Conservation (phyloP, 2,113 vertebrate species). For the Ptyas mucosa region DNA sequence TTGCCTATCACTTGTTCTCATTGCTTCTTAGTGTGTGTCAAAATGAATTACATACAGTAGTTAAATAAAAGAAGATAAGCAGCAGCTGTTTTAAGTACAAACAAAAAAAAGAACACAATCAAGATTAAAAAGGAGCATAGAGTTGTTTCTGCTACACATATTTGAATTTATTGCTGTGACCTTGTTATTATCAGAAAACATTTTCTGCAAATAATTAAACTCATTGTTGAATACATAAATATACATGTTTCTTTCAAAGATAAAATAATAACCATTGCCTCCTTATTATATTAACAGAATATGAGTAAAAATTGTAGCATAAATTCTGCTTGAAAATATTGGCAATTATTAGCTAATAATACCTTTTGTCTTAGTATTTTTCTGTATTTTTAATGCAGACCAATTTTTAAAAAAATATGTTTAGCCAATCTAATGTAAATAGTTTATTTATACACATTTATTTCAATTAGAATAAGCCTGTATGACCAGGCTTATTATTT, state of each 20-base stretch:
- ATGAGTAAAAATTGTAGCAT: neutral
- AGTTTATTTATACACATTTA: neutral
- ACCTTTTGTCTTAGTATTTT: neutral
- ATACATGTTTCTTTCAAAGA: neutral
- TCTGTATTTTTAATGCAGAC: neutral
- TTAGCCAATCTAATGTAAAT: neutral
- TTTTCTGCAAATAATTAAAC: neutral
- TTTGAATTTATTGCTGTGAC: neutral
- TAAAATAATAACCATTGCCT: neutral
- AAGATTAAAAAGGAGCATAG: neutral
- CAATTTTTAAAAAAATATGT: neutral
- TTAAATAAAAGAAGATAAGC: neutral
- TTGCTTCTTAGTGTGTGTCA: neutral
- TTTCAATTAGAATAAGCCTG: neutral
- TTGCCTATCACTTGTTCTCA: conserved; percentile 4
- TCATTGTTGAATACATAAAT: neutral
- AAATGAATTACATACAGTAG: neutral
- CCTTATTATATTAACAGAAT: neutral
- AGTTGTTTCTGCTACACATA: neutral
- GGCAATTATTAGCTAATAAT: neutral
- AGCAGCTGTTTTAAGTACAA: neutral
- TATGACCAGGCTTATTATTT: neutral
- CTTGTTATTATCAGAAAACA: neutral
- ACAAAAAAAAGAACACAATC: neutral
- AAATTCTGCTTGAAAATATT: neutral